phyloP scores from a whole-genome alignment of 2,888 invertebrate species.

The Metacarcinus magister region DNA sequence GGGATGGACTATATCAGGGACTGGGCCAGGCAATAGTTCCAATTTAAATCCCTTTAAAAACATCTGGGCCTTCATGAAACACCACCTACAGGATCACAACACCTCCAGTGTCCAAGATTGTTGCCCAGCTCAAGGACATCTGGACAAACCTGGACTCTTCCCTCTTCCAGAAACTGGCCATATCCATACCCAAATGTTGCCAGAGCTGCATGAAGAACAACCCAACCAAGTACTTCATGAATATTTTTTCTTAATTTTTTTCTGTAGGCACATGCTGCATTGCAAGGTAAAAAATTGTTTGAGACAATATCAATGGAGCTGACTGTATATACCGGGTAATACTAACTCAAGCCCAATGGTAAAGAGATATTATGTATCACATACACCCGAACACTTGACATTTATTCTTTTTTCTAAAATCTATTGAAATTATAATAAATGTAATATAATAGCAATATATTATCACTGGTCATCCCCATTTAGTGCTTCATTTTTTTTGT shows the following conservation, averaged over 20 bases:
- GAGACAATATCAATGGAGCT: too few relatives aligned
- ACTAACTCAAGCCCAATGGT: too few relatives aligned
- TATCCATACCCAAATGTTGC: not conserved
- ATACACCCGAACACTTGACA: too few relatives aligned
- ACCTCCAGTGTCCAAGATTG: not conserved
- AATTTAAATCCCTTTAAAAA: not conserved
- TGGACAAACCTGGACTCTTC: not conserved
- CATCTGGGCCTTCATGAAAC: not conserved
- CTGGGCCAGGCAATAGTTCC: slow-evolving; percentile 38
- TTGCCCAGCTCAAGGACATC: not conserved
- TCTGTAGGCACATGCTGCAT: too few relatives aligned
- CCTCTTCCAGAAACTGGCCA: not conserved
- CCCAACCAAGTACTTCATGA: not conserved
- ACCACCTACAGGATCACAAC: not conserved
- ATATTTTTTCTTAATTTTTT: not conserved
- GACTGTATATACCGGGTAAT: too few relatives aligned
- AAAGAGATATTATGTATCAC: too few relatives aligned
- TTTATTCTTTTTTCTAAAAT: too few relatives aligned
- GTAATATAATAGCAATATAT: too few relatives aligned
- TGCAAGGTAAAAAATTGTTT: too few relatives aligned
- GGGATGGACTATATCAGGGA: slow-evolving; percentile 38
- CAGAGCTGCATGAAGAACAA: not conserved
- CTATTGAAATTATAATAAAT: too few relatives aligned
- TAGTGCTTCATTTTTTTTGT: too few relatives aligned
- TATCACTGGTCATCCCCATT: too few relatives aligned